These are phyloP conservation scores for Coracias cyanogaster DNA, from an alignment of 2,797 vertebrate species.

Conservation along the genomic window DNA sequence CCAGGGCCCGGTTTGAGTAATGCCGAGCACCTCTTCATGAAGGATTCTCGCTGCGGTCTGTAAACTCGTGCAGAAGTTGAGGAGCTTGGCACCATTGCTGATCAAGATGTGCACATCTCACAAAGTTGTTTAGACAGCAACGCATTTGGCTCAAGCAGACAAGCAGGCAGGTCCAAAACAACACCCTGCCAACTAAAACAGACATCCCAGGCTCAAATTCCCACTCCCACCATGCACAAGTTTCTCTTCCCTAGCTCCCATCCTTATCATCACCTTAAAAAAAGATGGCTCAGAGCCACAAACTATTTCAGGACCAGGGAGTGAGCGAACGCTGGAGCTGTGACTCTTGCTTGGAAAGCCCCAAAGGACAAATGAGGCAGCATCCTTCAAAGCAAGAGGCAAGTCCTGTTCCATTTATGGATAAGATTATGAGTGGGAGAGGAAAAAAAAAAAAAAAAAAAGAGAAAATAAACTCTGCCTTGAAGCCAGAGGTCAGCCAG, in stretches of 20 bases:
- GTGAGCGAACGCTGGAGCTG: not conserved
- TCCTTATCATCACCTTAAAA: conserved; percentile 46
- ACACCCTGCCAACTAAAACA: conserved; percentile 25
- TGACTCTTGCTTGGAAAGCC: not conserved
- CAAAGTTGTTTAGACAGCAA: not conserved
- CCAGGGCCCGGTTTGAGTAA: not conserved
- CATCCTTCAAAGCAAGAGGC: not conserved
- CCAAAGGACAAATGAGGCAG: conserved; percentile 3
- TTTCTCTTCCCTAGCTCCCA: not conserved
- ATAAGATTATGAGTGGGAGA: not conserved
- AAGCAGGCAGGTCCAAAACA: conserved; percentile 7
- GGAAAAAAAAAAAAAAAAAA: too few relatives aligned
- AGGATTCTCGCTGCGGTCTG: not conserved
- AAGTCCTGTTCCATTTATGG: not conserved
- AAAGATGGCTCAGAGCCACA: not conserved
- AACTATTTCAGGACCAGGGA: conserved; percentile 1
- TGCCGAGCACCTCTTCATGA: not conserved
- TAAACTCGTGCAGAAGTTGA: not conserved
- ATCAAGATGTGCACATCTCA: not conserved
- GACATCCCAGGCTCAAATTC: conserved; percentile 11
- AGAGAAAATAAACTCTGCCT: not conserved
- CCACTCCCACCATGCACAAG: not conserved
- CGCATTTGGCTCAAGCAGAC: not conserved
- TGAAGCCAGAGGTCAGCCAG: not conserved
- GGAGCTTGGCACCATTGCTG: not conserved